Conservation (phyloP, 2,797 vertebrate species). For the Pseudochirops cupreus region DNA sequence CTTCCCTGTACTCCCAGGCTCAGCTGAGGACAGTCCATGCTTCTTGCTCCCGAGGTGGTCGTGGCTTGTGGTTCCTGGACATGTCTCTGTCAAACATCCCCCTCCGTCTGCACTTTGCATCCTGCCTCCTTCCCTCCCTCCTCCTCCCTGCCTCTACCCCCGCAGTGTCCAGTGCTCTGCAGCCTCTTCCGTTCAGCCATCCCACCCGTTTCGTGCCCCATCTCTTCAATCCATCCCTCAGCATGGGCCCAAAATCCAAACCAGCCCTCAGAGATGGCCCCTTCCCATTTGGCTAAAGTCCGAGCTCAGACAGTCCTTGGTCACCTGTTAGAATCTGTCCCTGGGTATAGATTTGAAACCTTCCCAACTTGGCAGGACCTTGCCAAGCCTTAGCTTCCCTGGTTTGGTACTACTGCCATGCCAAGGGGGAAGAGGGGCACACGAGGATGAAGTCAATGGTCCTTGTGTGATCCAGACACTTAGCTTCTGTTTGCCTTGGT, state of each 20-base stretch:
- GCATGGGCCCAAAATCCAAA: not conserved
- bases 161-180: not conserved
- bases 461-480: not conserved
- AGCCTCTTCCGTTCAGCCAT: not conserved
- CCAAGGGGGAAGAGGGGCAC: not conserved
- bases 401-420: too few relatives aligned
- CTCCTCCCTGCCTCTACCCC: too few relatives aligned
- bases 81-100: too few relatives aligned
- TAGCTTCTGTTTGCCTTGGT: not conserved
- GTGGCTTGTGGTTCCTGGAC: not conserved
- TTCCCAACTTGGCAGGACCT: too few relatives aligned
- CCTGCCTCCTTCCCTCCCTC: not conserved
- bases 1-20: too few relatives aligned
- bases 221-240: too few relatives aligned
- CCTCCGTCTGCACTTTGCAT: not conserved
- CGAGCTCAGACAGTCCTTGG: not conserved
- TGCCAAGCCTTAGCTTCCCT: too few relatives aligned
- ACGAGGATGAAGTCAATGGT: not conserved
- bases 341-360: not conserved
- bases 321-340: not conserved
- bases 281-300: not conserved
- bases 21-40: too few relatives aligned
- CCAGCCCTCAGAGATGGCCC: not conserved
- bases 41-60: too few relatives aligned
- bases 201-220: not conserved